phyloP scores from a whole-genome alignment of 2,113 vertebrate genomes.

The Pionites leucogaster region DNA sequence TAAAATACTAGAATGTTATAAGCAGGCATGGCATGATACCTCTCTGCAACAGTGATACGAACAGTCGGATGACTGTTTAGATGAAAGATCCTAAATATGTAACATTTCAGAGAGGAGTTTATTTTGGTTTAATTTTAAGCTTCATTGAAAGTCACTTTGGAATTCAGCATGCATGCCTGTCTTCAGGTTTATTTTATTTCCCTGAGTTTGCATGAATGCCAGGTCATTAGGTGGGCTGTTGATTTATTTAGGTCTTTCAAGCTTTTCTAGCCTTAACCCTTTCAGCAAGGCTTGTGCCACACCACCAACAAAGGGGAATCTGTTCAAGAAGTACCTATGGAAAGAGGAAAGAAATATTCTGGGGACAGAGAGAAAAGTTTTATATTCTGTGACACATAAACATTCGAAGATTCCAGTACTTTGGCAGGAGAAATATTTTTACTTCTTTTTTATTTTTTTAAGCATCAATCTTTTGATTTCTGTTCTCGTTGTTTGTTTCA shows the following conservation, averaged over 20 bases:
- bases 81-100: background rate
- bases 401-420: constrained; percentile 33
- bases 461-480: constrained; percentile 33
- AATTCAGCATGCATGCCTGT: background rate
- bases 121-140: constrained; percentile 4
- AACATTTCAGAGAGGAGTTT: background rate
- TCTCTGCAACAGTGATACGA: background rate
- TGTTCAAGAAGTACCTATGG: background rate
- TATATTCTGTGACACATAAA: background rate
- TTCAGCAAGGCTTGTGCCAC: background rate
- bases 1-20: background rate
- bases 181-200: constrained; percentile 26
- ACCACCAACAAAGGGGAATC: background rate
- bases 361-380: background rate
- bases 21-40: background rate
- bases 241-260: constrained; percentile 28
- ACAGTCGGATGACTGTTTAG: background rate
- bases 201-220: background rate
- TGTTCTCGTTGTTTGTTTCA: constrained; percentile 34
- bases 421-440: constrained; percentile 16
- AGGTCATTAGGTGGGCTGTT: constrained; percentile 26
- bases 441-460: constrained; percentile 41
- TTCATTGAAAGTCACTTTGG: background rate
- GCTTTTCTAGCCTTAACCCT: constrained; percentile 25
- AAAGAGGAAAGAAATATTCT: constrained; percentile 17